Conservation (phyloP, 2,888 invertebrate species). For the Phytoseiulus persimilis region DNA sequence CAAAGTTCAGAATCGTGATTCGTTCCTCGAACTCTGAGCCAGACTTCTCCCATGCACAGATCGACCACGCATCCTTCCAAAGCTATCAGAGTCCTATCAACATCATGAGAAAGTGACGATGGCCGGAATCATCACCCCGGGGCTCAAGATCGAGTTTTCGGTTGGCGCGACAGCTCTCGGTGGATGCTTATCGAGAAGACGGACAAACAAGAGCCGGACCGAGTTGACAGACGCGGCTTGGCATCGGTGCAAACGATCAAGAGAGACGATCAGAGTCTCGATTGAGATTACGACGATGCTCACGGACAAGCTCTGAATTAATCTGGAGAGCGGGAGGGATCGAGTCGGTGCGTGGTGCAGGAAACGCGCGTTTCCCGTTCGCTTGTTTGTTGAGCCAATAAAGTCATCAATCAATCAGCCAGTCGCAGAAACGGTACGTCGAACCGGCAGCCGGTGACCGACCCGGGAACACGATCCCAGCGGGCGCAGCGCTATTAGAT, state of each 20-base stretch:
- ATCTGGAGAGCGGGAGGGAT: neutral
- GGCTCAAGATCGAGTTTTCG: too few relatives aligned
- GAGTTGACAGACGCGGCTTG: neutral
- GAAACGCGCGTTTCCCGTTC: neutral
- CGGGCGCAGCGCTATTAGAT: neutral
- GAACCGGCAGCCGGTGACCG: neutral
- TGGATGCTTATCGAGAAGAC: too few relatives aligned
- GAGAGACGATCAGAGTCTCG: neutral
- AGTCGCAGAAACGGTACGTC: neutral
- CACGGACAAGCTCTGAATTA: neutral
- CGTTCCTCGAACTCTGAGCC: neutral
- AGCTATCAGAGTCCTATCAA: too few relatives aligned
- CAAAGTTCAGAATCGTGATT: neutral
- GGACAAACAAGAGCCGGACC: neutral
- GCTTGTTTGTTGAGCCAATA: neutral
- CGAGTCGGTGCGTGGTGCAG: neutral
- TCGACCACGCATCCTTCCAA: too few relatives aligned
- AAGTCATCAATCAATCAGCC: neutral
- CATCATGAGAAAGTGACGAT: too few relatives aligned
- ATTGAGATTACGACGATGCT: neutral
- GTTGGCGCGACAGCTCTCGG: too few relatives aligned
- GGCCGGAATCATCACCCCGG: too few relatives aligned
- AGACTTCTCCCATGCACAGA: too few relatives aligned
- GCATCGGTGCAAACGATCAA: neutral
- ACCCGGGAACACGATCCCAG: neutral